Conservation (phyloP, 2,888 invertebrate species). For the Harmothoe impar region DNA sequence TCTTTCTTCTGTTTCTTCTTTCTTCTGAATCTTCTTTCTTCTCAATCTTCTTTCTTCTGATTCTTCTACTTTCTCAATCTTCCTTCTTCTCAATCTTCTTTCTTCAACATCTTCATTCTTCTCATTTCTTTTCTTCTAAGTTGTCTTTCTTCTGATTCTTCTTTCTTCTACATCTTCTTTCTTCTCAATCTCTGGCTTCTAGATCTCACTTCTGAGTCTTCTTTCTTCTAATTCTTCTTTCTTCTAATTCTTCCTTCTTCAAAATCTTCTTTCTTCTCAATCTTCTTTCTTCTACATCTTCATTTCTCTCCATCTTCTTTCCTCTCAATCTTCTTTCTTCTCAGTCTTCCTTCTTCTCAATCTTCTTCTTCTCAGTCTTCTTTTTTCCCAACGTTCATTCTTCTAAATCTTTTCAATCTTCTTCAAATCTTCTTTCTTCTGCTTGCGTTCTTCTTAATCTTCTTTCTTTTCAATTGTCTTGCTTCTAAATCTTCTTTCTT, state of each 20-base stretch:
- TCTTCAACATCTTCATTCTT: neutral
- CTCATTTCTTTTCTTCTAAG: neutral
- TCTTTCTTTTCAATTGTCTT: neutral
- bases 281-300: no score
- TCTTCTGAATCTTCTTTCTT: slow-evolving; percentile 33
- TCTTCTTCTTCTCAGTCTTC: no score
- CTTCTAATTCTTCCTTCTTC: neutral
- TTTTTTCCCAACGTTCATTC: slow-evolving; percentile 7
- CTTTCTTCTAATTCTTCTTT: slow-evolving; percentile 48
- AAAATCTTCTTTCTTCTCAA: no score
- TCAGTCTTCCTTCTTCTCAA: no score
- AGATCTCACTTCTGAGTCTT: no score
- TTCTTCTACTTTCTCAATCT: neutral
- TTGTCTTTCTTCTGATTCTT: neutral
- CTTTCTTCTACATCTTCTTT: neutral
- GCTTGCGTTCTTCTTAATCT: neutral
- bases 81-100: neutral
- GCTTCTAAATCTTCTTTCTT: neutral
- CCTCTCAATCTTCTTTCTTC: no score
- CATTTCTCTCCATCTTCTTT: neutral
- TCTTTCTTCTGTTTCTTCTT: no score
- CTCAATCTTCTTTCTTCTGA: neutral
- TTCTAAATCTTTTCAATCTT: no score
- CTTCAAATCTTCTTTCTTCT: neutral
- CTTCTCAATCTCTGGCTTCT: neutral